Evolutionary conservation across 2,113 vertebrate genomes (phyloP).

Genomic region (Trematomus loennbergii): DNA sequence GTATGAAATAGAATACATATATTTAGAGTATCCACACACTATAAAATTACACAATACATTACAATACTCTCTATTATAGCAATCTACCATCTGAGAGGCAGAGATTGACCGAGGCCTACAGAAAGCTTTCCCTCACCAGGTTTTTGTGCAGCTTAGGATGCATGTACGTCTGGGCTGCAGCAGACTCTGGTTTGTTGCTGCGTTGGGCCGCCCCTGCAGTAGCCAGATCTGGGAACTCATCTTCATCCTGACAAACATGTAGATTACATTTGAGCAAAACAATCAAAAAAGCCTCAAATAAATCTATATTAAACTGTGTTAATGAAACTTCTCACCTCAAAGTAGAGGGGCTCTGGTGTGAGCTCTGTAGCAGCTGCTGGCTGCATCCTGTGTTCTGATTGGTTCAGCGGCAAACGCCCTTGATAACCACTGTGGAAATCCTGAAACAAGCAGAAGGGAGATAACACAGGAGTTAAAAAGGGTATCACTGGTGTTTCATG

Average conservation of each 20-base stretch:
- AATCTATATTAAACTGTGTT: background rate
- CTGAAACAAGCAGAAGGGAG: slow-evolving; percentile 41
- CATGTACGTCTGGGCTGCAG: slow-evolving; percentile 85
- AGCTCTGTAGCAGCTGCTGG: slow-evolving; percentile 81
- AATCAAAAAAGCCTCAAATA: background rate
- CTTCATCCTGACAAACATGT: slow-evolving; percentile 87
- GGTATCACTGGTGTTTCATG: background rate
- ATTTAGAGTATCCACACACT: too few relatives aligned
- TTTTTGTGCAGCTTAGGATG: slow-evolving; percentile 92
- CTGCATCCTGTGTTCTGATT: slow-evolving; percentile 79
- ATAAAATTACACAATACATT: too few relatives aligned
- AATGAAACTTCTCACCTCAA: slow-evolving; percentile 86
- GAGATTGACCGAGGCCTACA: background rate
- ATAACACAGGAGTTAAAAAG: slow-evolving; percentile 10
- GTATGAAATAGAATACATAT: too few relatives aligned
- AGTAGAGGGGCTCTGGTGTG: slow-evolving; percentile 91
- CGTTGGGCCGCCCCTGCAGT: slow-evolving; percentile 82
- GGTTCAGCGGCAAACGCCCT: slow-evolving; percentile 71
- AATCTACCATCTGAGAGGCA: too few relatives aligned
- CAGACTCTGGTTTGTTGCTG: slow-evolving; percentile 84
- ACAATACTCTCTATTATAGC: too few relatives aligned
- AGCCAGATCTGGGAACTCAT: slow-evolving; percentile 92
- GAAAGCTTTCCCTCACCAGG: slow-evolving; percentile 82
- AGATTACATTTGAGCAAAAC: slow-evolving; percentile 13
- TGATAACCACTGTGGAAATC: slow-evolving; percentile 72